These are phyloP conservation scores for Syngnathus scovelli DNA, from an alignment of 2,113 vertebrate species.

Conservation along the genomic window DNA sequence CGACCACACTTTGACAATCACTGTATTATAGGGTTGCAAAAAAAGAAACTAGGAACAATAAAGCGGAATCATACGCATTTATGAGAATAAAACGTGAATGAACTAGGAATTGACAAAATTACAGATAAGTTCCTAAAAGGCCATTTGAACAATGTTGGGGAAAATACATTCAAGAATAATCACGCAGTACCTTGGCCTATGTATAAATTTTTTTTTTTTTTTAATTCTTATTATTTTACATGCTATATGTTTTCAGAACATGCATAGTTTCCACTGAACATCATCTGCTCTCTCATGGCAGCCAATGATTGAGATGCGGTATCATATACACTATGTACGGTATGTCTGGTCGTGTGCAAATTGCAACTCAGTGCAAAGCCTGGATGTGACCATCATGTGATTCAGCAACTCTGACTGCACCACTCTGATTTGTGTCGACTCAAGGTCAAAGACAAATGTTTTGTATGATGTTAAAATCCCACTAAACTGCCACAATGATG, in stretches of 20 bases:
- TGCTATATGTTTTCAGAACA: neutral
- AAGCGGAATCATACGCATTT: too few species aligned
- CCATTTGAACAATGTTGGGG: too few species aligned
- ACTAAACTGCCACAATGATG: neutral
- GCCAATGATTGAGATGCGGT: neutral
- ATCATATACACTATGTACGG: neutral
- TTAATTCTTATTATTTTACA: too few species aligned
- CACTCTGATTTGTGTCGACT: neutral
- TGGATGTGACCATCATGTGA: neutral
- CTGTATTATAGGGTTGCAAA: neutral
- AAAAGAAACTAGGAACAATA: too few species aligned
- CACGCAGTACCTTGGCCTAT: too few species aligned
- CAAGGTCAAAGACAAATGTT: neutral
- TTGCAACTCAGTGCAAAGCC: neutral
- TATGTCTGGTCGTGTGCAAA: neutral
- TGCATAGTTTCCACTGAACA: neutral
- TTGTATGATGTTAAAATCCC: neutral
- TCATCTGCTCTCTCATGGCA: neutral
- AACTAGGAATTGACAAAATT: too few species aligned
- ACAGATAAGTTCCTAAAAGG: too few species aligned
- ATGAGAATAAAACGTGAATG: too few species aligned
- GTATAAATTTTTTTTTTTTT: too few species aligned
- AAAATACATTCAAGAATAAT: too few species aligned
- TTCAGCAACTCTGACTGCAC: neutral
- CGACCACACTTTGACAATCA: neutral